Conservation (phyloP, 2,797 vertebrate species). For the Antrozous pallidus region DNA sequence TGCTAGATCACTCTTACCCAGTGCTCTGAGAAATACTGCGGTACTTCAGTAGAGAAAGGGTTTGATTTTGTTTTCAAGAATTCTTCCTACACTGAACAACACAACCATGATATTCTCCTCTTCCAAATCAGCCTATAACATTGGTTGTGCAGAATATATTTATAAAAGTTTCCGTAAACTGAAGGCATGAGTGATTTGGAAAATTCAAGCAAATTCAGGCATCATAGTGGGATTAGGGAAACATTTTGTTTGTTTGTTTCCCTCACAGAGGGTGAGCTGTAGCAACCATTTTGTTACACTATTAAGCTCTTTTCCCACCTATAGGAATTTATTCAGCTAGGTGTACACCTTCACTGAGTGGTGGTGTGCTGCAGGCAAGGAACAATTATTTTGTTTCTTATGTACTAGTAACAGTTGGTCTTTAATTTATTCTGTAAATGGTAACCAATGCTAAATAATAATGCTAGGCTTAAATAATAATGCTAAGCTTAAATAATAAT, state of each 20-base stretch:
- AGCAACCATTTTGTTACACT: neutral
- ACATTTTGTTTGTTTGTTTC: neutral
- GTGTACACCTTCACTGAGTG: neutral
- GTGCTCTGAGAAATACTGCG: neutral
- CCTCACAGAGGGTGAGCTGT: neutral
- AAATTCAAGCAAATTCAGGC: neutral
- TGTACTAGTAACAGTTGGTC: neutral
- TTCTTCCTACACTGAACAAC: neutral
- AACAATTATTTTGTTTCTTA: too few species aligned
- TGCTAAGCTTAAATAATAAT: neutral
- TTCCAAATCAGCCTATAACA: neutral
- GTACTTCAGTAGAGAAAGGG: neutral
- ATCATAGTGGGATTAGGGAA: neutral
- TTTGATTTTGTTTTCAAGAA: neutral
- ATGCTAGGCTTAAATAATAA: neutral
- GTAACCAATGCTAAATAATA: neutral
- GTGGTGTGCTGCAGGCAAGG: too few species aligned
- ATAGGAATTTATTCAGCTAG: neutral
- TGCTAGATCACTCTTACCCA: neutral
- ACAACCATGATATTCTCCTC: neutral
- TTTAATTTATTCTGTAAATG: neutral
- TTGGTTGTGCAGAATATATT: neutral
- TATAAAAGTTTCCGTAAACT: neutral
- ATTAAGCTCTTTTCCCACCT: neutral
- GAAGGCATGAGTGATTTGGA: neutral